Base-by-base conservation (phyloP, 2,113 vertebrate species). In the Hypomesus transpacificus region DNA sequence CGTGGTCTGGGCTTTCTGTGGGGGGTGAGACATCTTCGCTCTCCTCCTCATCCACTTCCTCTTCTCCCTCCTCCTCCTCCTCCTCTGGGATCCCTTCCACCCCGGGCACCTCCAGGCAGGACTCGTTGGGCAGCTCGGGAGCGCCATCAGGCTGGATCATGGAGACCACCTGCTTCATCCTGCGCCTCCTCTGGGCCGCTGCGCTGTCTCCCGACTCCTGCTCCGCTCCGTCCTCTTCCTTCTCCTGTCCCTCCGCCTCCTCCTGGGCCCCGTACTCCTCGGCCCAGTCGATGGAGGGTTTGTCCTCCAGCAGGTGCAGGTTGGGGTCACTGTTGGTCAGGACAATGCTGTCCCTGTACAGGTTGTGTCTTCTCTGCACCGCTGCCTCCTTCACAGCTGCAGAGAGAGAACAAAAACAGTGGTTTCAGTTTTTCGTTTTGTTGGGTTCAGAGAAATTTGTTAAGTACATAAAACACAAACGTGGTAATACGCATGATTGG, bases 311-410 rank as follows among this genome's bases (percentile, higher is more conserved):
- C 7, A 98, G 91, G 78, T 95, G 95, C 67, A 98, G 92, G 87
- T 93, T 97, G 80, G 96, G 95, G 84, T 98, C 96, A 0, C 96
- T 98, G 91, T 93, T 95, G 86, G 94, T 92, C 84, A 98, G 87
- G 26, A 98, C 96, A 11, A 98, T 90, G 89, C 96, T 98, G 91
- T 98, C 96, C 1, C 96, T 87, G 85, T 94, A 98, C 39, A 98
- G 91, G 89, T 98, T 98, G 88, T 98, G 96, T 77, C 93, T 96
- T 68, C 96, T 86, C 89, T 98, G 96, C 69, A 97, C 93, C 0
- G 96, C 96, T 0, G 95, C 96, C 80, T 98, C 96, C 84, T 98
- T 98, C 87, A 98, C 96, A 0, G 96, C 96, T 98, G 82, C 0
- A 66, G 20, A 51, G 50, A 24, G 14, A 66, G 21, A 53, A n/a